Base-by-base conservation (phyloP, 2,888 invertebrate species). In the Lochmaea crataegi region DNA sequence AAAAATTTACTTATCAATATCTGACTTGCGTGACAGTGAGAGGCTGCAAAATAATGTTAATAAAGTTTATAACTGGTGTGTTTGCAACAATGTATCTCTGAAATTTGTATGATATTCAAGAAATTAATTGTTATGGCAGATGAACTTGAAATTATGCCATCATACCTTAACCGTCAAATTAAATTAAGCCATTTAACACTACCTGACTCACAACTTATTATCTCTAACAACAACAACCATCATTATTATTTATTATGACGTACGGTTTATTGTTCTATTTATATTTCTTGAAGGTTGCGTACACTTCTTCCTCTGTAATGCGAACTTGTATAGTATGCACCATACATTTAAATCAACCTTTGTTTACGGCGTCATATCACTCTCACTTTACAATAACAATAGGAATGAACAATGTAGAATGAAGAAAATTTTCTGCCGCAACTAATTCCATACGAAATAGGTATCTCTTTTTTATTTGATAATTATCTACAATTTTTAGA, bases 201-300 rank as follows among this genome's bases (percentile, higher is more conserved):
- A 53, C 53, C 53, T 53, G 53, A 53, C 7, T 53, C 18, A 10
- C 18, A 53, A 53, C 16, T 53, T 2, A 51, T 16, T 53, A 53
- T 53, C 53, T 16, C 16, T 5, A 53, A 53, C 53, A 53, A 53
- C 53, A 10, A 53, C 16, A 14, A 51, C 14, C 12, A 45, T 4
- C 12, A 11, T 11, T 4, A 11, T n/a, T 18, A 18, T 53, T 42
- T 12, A 42, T n/a, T 18, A 18, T 53, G 10, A 53, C 9, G 16
- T 16, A 7, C 9, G 7, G 53, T 53, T 53, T 53, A 18, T 53
- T 53, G 53, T 53, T 51, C 51, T 51, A 51, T 51, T 53, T 53
- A 53, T 53, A 53, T 53, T 53, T 53, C 10, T 53, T 53, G 16
- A 53, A 53, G 53, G 53, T 48, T 48, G n/a, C 14, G 48, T 48